Evolutionary conservation across 2,888 invertebrate species (phyloP), one percentile per base, ranked within the genome.

Genomic region (Drosophila melanosoma): DNA sequence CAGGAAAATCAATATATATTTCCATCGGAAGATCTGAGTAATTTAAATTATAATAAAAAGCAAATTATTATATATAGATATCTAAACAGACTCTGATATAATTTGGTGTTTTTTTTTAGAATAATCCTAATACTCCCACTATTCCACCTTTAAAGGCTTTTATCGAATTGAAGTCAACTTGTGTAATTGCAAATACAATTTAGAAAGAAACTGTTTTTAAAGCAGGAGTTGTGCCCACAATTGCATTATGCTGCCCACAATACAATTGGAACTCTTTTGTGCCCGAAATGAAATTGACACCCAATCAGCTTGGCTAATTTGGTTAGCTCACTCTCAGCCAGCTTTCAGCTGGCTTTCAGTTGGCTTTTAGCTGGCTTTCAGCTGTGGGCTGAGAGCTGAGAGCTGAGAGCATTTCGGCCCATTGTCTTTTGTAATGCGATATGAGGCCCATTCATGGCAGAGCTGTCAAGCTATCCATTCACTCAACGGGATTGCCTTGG

Each of bases 401-500:
- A 38, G 57, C 17, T 5, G 0, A 1, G 57, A 40, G 57, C 64
- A 65, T 69, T 70, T 60, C 61, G 48, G 59, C 67, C 75, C 54
- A 81, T 90, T 89, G 86, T 90, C 80, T 90, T 74, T 72, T 72
- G 90, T 83, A 90, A 87, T 81, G 75, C 29, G 89, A 86, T 90
- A 89, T 69, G 68, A 64, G 56, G 65, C 63, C 71, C 58, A 77
- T 67, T 73, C 74, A 88, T 68, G 66, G 60, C 38, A 29, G 29
- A 51, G 69, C 72, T 75, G 64, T 53, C 82, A 72, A 49, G 82
- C 65, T n/a, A 69, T 74, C 68, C 84, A 88, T 79, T 69, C 74
- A 81, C 56, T 85, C 88, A 72, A 65, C 67, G 66, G 36, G 53
- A 54, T 69, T 57, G 89, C 90, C 87, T 29, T 57, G 61, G 69